phyloP scores from a whole-genome alignment of 2,113 vertebrate genomes.

The Mobula birostris region DNA sequence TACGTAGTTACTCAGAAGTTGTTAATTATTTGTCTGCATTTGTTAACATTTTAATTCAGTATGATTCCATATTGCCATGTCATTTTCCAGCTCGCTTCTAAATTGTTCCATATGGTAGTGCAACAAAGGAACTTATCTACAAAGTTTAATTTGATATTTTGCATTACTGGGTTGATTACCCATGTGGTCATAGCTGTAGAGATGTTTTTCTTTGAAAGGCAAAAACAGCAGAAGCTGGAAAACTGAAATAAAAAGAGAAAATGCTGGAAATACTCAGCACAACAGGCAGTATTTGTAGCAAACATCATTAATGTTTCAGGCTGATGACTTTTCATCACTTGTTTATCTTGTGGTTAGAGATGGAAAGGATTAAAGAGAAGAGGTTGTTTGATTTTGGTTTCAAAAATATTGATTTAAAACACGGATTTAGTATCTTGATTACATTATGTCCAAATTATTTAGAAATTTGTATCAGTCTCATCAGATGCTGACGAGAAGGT shows the following conservation, averaged over 20 bases:
- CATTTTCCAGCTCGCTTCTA: not conserved
- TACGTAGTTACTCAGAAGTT: not conserved
- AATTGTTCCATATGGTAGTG: not conserved
- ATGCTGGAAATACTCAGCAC: too few relatives aligned
- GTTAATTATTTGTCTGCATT: not conserved
- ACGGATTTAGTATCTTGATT: not conserved
- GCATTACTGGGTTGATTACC: not conserved
- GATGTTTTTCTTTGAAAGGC: too few relatives aligned
- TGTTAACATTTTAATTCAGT: not conserved
- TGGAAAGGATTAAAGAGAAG: not conserved
- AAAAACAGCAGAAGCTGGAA: too few relatives aligned
- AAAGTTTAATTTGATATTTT: not conserved
- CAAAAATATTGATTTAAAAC: not conserved
- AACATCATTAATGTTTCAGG: too few relatives aligned
- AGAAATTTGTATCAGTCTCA: not conserved
- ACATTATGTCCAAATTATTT: not conserved
- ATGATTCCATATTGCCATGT: not conserved
- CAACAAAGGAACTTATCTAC: not conserved
- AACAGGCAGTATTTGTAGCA: too few relatives aligned
- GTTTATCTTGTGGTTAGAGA: not conserved
- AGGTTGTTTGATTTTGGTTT: not conserved
- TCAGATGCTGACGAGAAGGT: not conserved
- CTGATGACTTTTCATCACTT: too few relatives aligned
- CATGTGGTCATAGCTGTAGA: not conserved
- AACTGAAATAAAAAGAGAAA: too few relatives aligned